A percentile compares a stretch with the other conserved stretches of the same genome.
Conservation (phyloP, 1,140 invertebrate species). For the Papilio polyxenes region DNA sequence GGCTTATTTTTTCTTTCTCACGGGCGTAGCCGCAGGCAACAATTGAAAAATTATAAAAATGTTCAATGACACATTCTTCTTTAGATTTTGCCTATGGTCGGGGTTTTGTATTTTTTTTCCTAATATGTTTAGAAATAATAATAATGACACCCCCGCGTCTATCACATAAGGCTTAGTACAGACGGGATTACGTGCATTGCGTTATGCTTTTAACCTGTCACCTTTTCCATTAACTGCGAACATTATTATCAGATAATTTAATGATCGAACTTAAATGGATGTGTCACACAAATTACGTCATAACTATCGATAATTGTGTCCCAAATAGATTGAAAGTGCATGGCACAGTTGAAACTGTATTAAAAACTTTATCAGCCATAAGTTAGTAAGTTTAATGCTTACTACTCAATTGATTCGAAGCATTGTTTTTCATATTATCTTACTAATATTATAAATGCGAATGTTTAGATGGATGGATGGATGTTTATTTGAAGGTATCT, state of each 20-base stretch:
- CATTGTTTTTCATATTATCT: too few relatives aligned
- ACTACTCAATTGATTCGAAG: too few relatives aligned
- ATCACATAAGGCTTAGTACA: neutral
- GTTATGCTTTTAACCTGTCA: constrained; percentile 22
- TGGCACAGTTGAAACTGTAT: neutral
- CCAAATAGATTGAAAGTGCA: neutral
- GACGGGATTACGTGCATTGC: neutral
- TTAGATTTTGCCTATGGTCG: too few relatives aligned
- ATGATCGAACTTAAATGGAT: neutral
- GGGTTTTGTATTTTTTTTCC: neutral
- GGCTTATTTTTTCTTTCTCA: too few relatives aligned
- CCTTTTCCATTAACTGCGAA: constrained; percentile 8
- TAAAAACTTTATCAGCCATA: too few relatives aligned
- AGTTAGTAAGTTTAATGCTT: too few relatives aligned
- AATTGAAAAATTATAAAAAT: too few relatives aligned
- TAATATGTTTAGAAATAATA: neutral
- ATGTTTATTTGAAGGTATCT: too few relatives aligned
- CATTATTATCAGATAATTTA: constrained; percentile 2
- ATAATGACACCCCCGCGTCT: neutral
- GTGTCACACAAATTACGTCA: constrained; percentile 1
- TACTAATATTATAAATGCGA: too few relatives aligned
- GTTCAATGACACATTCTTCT: too few relatives aligned
- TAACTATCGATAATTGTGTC: neutral
- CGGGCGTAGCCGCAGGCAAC: too few relatives aligned
- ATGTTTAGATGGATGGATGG: too few relatives aligned